These are phyloP conservation scores for Parauchenoglanis ngamensis DNA, from an alignment of 2,797 vertebrate genomes.

Conservation along the genomic window DNA sequence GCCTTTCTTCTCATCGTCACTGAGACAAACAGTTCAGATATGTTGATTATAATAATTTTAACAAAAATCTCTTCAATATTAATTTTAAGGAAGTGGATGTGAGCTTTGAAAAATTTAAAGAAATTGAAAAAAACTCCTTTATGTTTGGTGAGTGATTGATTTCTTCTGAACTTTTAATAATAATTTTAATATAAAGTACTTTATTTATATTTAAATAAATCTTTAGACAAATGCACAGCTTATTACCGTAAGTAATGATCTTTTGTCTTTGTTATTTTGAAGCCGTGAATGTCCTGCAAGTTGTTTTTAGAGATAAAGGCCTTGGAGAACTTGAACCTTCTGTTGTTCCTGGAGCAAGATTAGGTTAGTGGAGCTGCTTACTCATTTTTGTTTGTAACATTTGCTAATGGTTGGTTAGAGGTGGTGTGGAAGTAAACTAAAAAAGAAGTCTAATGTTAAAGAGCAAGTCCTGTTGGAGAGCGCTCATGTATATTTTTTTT, in stretches of 20 bases:
- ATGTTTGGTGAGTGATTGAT: constrained; percentile 30
- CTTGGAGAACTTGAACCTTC: constrained; percentile 24
- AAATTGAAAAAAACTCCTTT: constrained; percentile 20
- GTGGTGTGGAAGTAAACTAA: too few relatives aligned
- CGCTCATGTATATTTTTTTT: too few relatives aligned
- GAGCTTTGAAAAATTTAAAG: neutral
- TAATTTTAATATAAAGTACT: neutral
- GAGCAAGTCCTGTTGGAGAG: too few relatives aligned
- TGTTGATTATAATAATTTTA: neutral
- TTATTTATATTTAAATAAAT: neutral
- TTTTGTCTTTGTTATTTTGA: neutral
- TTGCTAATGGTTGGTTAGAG: neutral
- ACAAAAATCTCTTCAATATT: neutral
- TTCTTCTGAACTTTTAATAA: neutral
- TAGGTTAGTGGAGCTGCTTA: constrained; percentile 14
- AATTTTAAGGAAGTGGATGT: constrained; percentile 29
- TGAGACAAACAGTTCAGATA: neutral
- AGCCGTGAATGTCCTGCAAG: constrained; percentile 22
- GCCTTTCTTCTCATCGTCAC: neutral
- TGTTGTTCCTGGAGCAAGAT: constrained; percentile 18
- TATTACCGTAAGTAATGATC: neutral
- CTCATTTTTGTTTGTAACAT: neutral
- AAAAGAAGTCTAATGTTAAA: too few relatives aligned
- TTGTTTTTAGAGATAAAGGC: constrained; percentile 13
- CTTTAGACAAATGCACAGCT: neutral